Conservation (phyloP, 2,888 invertebrate species). For the Dicyrtomina minuta region DNA sequence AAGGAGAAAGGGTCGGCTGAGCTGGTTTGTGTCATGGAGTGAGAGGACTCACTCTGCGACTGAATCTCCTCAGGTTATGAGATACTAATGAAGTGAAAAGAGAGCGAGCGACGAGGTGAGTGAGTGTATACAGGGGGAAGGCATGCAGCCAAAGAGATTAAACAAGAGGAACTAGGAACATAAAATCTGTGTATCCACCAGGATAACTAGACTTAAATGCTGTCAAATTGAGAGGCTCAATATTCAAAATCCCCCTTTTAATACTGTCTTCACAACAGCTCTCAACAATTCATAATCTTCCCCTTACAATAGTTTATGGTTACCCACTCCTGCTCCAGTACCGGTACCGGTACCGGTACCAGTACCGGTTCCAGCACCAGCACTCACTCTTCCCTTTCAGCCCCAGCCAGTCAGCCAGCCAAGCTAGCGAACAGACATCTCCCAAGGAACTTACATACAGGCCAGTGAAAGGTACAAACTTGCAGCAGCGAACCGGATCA, state of each 20-base stretch:
- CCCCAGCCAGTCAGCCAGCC: not conserved
- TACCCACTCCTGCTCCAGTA: not conserved
- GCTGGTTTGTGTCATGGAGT: no score
- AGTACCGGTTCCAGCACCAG: no score
- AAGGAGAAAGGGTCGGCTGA: not conserved
- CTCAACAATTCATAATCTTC: constrained; percentile 9
- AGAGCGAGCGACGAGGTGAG: not conserved
- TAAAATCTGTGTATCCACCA: constrained; percentile 5
- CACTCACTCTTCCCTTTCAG: not conserved
- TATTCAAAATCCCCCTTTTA: constrained; percentile 6
- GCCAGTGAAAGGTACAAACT: no score
- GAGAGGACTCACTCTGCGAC: no score
- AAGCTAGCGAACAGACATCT: no score
- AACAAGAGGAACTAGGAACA: not conserved
- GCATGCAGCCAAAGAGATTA: not conserved
- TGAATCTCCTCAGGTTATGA: constrained; percentile 11
- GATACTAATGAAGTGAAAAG: constrained; percentile 18
- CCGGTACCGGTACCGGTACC: no score
- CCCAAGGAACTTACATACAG: no score
- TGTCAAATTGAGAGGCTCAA: constrained; percentile 9
- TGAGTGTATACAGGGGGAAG: not conserved
- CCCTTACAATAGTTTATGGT: not conserved
- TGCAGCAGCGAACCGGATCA: no score
- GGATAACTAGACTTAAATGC: constrained; percentile 5
- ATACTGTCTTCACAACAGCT: not conserved